Base-by-base conservation (phyloP, 2,113 vertebrate species). In the Ceyx melanurus region DNA sequence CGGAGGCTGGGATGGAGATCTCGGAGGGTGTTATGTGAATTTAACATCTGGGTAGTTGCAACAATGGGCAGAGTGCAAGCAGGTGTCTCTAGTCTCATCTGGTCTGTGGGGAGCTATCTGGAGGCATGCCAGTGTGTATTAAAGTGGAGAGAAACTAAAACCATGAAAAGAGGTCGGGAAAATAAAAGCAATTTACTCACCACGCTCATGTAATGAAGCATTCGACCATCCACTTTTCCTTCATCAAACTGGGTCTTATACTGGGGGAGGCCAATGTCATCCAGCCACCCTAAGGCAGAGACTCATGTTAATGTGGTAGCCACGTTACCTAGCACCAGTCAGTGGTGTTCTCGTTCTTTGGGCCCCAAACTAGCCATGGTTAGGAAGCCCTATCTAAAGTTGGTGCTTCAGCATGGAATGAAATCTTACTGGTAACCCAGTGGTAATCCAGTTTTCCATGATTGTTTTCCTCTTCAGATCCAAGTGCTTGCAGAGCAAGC, bases 201-300 rank as follows among this genome's bases (percentile, higher is more conserved):
- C 94, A 99, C 98, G 2, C 98, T 99, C 99, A 99, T 99, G 95
- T 99, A 99, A 88, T 99, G 99, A 20, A 99, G 98, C 99, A 99
- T 99, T 73, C 99, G 98, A 7, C 99, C 99, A 2, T 99, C 99
- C 31, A 99, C 98, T 68, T 98, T 98, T 5, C 98, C 99, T 93
- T 99, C 99, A 89, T 99, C 99, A 97, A 99, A 99, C 97, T 99
- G 99, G 20, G 98, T 99, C 97, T 99, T 99, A 57, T 99, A 99
- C 95, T 99, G 99, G 57, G 99, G 99, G 54, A 99, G 98, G 23
- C 99, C 99, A 13, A 99, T 99, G 86, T 99, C 99, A 95, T 99
- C 99, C 97, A 99, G 95, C 99, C 99, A 99, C 60, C 99, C 99
- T 99, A 87, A 40, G 66, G 65, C 65, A 75, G 58, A 91, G 21